phyloP scores from a whole-genome alignment of 2,797 vertebrate species.

The Knipowitschia caucasica region DNA sequence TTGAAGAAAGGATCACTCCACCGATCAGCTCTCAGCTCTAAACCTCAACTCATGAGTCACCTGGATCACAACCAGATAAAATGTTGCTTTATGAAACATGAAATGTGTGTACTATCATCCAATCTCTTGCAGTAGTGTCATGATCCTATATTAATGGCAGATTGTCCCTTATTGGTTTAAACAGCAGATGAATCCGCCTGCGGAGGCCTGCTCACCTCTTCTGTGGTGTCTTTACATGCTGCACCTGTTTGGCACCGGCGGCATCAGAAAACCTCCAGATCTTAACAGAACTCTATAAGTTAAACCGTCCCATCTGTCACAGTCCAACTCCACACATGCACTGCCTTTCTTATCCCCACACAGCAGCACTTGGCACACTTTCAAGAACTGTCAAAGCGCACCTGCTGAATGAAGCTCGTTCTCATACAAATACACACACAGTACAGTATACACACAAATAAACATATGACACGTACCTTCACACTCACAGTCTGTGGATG shows the following conservation, averaged over 20 bases:
- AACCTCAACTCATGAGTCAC: no score
- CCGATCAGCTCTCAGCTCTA: no score
- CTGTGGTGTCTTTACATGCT: constrained; percentile 62
- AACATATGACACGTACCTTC: neutral
- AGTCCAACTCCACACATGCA: constrained; percentile 70
- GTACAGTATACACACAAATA: constrained; percentile 13
- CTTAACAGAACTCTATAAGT: constrained; percentile 82
- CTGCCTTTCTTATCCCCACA: constrained; percentile 63
- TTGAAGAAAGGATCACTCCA: no score
- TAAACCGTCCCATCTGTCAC: constrained; percentile 84
- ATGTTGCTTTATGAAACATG: no score
- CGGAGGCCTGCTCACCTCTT: constrained; percentile 54
- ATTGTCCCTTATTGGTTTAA: constrained; percentile 24
- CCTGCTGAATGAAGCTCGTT: constrained; percentile 79
- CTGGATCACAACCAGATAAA: no score
- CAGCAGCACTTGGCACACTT: constrained; percentile 73
- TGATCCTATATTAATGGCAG: constrained; percentile 9
- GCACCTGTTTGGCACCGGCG: constrained; percentile 79
- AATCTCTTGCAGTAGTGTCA: constrained; percentile 17
- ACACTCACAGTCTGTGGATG: constrained; percentile 30
- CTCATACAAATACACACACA: constrained; percentile 50
- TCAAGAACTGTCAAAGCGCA: constrained; percentile 81
- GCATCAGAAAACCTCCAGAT: constrained; percentile 74
- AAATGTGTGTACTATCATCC: neutral
- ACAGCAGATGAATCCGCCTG: constrained; percentile 51